Base-by-base conservation (phyloP, 2,113 vertebrate genomes). In the Ochotona princeps region DNA sequence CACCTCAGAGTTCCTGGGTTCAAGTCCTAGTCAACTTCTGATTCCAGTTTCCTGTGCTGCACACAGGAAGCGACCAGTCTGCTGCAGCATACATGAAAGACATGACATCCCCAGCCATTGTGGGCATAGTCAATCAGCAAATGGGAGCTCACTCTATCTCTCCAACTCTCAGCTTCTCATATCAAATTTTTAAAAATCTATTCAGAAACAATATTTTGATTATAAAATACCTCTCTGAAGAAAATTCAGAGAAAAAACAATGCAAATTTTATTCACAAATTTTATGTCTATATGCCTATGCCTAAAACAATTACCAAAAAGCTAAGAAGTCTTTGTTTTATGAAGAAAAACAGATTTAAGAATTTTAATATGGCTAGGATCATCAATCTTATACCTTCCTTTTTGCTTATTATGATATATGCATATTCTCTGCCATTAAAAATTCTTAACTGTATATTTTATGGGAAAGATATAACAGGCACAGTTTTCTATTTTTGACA, bases 401-500 rank as follows among this genome's bases (percentile, higher is more conserved):
- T 90, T 93, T 93, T 35, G 83, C 7, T 87, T 87, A 87, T 78
- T 20, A 88, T 26, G 83, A 84, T 72, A 2, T 30, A 86, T 15
- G 23, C 26, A 90, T 82, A 76, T 94, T 92, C 60, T 80, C 61
- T 66, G 65, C 44, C 61, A 87, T 35, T 90, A 87, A 90, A 90
- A 95, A 78, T 78, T 67, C 61, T 69, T 54, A 32, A 57, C 38
- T 75, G 5, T 28, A 78, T 76, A 49, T 76, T 87, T 51, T 35
- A 87, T 66, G 30, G 44, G 60, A 90, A 82, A 57, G 38, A 81
- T 70, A 61, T 20, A 76, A 35, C 10, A 87, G 23, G 17, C 8
- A 66, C 26, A 75, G 86, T 51, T 76, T 86, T 89, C 51, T 82
- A 61, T 6, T 67, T 15, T 74, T 89, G n/a, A 86, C 21, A 81